Conservation (phyloP, 1,140 invertebrate species). For the Cydia amplana region DNA sequence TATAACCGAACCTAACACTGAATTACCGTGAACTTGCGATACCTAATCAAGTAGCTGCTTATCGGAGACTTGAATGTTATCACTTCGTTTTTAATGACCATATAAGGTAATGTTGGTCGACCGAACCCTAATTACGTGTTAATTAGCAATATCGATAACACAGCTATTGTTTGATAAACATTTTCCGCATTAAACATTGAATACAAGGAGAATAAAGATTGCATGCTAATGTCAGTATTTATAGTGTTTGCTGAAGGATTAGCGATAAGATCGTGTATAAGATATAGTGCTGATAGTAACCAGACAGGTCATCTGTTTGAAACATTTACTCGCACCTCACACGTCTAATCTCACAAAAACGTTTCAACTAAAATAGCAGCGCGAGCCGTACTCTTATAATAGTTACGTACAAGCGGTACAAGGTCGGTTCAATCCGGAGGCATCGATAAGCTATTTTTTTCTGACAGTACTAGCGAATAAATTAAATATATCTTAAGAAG, state of each 20-base stretch:
- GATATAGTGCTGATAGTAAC: not conserved
- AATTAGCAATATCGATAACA: conserved; percentile 15
- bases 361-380: conserved; percentile 9
- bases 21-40: conserved; percentile 4
- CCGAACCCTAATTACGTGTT: not conserved
- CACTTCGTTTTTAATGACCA: conserved; percentile 12
- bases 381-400: conserved; percentile 15
- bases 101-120: conserved; percentile 29
- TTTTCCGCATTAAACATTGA: not conserved
- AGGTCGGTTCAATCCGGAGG: conserved; percentile 16
- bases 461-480: not conserved
- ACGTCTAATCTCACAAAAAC: not conserved
- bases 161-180: not conserved
- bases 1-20: not conserved
- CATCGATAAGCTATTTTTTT: conserved; percentile 8
- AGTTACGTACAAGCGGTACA: conserved; percentile 19
- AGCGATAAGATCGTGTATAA: not conserved
- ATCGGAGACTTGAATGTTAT: conserved; percentile 18
- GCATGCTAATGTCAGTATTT: not conserved
- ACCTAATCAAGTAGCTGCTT: not conserved
- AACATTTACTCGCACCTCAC: conserved; percentile 2
- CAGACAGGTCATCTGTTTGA: conserved; percentile 5
- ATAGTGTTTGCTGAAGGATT: conserved; percentile 23
- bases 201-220: conserved; percentile 5
- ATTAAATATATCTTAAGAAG: too few species aligned